Base-by-base conservation (phyloP, 1,140 invertebrate genomes). In the Riptortus pedestris region DNA sequence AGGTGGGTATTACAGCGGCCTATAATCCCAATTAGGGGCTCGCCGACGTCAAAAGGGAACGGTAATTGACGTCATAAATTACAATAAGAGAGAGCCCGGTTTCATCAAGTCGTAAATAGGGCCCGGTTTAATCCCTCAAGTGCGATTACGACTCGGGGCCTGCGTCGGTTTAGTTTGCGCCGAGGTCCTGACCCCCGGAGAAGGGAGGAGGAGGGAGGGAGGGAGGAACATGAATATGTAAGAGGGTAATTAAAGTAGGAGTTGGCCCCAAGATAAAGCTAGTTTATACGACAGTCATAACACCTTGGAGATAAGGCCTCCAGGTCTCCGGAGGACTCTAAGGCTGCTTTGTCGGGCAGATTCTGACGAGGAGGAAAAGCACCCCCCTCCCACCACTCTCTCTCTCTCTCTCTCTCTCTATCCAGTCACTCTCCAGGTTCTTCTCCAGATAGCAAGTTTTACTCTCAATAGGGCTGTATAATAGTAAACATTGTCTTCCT, bases 61-160 rank as follows among this genome's bases (percentile, higher is more conserved):
- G 16, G 18, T 60, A 60, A 60, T 60, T 60, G 58, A 60, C 26
- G 18, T 28, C 31, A 60, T 60, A 60, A 60, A 60, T 60, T 28
- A 60, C 58, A 60, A 60, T 60, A 60, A 60, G 31, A 7, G 31
- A 38, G 31, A 16, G 16, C n/a, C 26, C 18, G n/a, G 58, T 60
- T 60, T 60, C 58, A 60, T 60, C 58, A 60, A 60, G 58, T 60
- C 58, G 58, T 60, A 60, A 60, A 60, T 31, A 60, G 48, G 22
- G 48, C 7, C 7, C 16, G 7, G 16, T 18, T 60, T 60, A 60
- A 60, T 60, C 58, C 58, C 58, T 60, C 58, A 60, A 60, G 58
- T 60, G 28, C 58, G 58, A 60, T 60, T 60, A 60, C 14, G 27
- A 26, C 55, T 9, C 31, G 31, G 31, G 14, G 31, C 18, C 5